Conservation (phyloP, 53 echinoderm and acorn worm genomes). For the Astropecten irregularis region DNA sequence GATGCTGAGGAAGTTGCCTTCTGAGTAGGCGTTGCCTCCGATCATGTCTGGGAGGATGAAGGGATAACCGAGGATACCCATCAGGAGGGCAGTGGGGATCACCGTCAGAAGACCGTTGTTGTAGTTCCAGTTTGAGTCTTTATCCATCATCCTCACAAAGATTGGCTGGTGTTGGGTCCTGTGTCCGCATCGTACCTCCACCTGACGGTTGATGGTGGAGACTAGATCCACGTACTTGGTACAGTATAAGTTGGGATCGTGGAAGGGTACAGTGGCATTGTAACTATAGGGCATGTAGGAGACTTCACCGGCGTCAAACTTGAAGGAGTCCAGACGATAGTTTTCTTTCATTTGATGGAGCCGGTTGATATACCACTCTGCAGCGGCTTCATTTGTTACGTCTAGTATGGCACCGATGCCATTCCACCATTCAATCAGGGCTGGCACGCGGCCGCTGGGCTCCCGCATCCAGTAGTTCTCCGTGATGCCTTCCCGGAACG, state of each 20-base stretch:
- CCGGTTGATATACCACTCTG: conserved; percentile 58
- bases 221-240: conserved; percentile 73
- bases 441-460: conserved; percentile 62
- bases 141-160: conserved; percentile 91
- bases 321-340: conserved; percentile 80
- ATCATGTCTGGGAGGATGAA: conserved; percentile 90
- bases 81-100: conserved; percentile 78
- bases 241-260: conserved; percentile 81
- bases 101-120: conserved; percentile 85
- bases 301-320: conserved; percentile 83
- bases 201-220: conserved; percentile 59
- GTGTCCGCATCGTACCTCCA: conserved; percentile 84
- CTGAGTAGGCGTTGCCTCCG: conserved; percentile 75
- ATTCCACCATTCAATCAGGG: conserved; percentile 82
- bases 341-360: conserved; percentile 44
- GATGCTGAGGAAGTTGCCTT: neutral
- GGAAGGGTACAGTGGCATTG: conserved; percentile 64
- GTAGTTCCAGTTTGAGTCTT: conserved; percentile 80
- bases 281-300: conserved; percentile 62
- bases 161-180: conserved; percentile 76
- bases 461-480: conserved; percentile 68
- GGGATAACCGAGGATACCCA: conserved; percentile 90
- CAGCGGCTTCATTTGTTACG: conserved; percentile 61
- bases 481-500: conserved; percentile 61
- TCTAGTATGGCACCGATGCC: conserved; percentile 72